phyloP scores from a whole-genome alignment of 1,140 invertebrate genomes.

The Cyclargus thomasi region DNA sequence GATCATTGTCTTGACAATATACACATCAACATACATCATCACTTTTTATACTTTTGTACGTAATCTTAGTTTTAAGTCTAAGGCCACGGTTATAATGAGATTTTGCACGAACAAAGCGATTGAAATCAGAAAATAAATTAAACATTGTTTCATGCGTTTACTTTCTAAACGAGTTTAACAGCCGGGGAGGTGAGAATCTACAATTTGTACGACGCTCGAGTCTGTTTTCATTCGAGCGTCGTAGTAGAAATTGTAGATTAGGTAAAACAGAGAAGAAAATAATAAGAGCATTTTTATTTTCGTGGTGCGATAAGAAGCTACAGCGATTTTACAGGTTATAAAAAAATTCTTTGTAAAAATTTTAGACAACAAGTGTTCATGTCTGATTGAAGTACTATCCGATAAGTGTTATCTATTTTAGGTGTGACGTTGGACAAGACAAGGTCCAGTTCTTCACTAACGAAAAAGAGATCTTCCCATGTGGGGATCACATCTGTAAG shows the following conservation, averaged over 20 bases:
- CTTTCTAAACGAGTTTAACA: not conserved
- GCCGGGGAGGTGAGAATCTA: too few species aligned
- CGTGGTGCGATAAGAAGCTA: too few species aligned
- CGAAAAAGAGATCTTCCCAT: conserved; percentile 28
- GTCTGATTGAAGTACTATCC: too few species aligned
- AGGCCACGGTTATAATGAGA: not conserved
- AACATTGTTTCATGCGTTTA: not conserved
- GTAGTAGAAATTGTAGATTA: too few species aligned
- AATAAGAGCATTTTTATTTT: too few species aligned
- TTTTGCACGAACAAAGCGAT: not conserved
- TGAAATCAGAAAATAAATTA: not conserved
- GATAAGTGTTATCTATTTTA: conserved; percentile 17
- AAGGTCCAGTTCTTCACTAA: conserved; percentile 32
- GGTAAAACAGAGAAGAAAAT: too few species aligned
- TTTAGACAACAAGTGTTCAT: too few species aligned
- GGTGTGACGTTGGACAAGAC: conserved; percentile 17
- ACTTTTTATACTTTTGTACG: conserved; percentile 1
- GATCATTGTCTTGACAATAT: not conserved
- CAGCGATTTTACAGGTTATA: too few species aligned
- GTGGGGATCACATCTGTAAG: conserved; percentile 22
- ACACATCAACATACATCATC: not conserved
- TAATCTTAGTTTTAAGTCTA: not conserved
- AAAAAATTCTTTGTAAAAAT: too few species aligned
- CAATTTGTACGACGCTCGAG: too few species aligned
- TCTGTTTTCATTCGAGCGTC: too few species aligned